phyloP scores from a whole-genome alignment of 2,797 vertebrate genomes.

The Semaprochilodus insignis region DNA sequence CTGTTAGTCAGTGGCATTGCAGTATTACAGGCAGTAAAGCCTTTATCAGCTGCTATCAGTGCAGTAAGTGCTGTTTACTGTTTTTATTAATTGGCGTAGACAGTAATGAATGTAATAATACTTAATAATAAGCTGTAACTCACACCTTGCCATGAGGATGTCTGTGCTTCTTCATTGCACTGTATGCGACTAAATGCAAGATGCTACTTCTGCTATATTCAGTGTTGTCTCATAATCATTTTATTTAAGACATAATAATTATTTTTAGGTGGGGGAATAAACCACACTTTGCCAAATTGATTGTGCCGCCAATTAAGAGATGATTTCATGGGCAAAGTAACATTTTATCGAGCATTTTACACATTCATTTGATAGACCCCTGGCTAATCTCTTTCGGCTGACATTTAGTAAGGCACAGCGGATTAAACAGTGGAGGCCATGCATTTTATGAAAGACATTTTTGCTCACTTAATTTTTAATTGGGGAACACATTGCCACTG shows the following conservation, averaged over 20 bases:
- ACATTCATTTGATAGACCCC: constrained; percentile 67
- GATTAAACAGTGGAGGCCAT: constrained; percentile 76
- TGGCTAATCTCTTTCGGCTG: constrained; percentile 68
- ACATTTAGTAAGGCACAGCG: constrained; percentile 71
- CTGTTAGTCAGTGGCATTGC: background rate
- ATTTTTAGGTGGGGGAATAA: constrained; percentile 58
- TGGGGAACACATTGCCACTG: constrained; percentile 66
- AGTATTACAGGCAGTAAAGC: background rate
- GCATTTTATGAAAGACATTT: constrained; percentile 78
- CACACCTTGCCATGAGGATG: background rate
- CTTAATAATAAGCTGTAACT: background rate
- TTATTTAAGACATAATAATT: constrained; percentile 55
- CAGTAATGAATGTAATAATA: background rate
- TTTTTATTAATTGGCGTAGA: background rate
- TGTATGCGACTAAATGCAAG: background rate
- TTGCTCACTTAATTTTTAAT: constrained; percentile 80
- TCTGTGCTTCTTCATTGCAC: background rate
- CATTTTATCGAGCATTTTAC: constrained; percentile 77
- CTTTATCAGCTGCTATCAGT: background rate
- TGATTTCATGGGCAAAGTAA: constrained; percentile 72
- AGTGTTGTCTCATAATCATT: constrained; percentile 47
- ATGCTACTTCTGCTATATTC: constrained; percentile 20
- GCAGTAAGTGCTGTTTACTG: constrained; percentile 7
- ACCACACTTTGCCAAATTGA: constrained; percentile 66
- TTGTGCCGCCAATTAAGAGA: constrained; percentile 69